phyloP scores from a whole-genome alignment of 2,888 invertebrate genomes.

The Pecten maximus region DNA sequence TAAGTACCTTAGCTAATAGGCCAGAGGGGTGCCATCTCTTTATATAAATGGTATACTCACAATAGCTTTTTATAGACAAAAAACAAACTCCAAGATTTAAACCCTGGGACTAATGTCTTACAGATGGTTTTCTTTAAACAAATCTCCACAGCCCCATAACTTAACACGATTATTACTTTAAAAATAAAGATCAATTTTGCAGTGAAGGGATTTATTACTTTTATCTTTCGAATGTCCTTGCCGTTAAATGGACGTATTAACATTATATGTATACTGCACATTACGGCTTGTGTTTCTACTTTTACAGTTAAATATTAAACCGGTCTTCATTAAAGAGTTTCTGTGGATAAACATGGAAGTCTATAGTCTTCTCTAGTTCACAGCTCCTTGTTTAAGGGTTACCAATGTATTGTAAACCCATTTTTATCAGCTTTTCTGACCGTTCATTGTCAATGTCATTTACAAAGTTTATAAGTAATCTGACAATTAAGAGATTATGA shows the following conservation, averaged over 20 bases:
- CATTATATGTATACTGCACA: too few relatives aligned
- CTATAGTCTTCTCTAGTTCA: too few relatives aligned
- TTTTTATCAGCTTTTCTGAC: too few relatives aligned
- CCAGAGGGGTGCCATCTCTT: slow-evolving; percentile 19
- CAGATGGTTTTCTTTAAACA: neutral
- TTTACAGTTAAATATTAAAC: too few relatives aligned
- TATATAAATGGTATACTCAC: neutral
- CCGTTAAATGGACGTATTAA: neutral
- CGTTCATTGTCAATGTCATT: too few relatives aligned
- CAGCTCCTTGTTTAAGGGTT: too few relatives aligned
- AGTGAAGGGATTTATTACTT: neutral
- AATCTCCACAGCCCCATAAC: neutral
- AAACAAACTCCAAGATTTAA: neutral
- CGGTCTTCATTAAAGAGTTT: neutral
- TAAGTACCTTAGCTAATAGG: neutral
- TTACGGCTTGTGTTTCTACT: too few relatives aligned
- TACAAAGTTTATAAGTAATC: too few relatives aligned
- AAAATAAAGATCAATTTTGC: neutral
- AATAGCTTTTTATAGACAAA: neutral
- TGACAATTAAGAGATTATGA: too few relatives aligned
- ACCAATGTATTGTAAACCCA: too few relatives aligned
- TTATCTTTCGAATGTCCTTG: neutral
- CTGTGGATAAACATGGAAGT: too few relatives aligned
- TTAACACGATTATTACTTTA: neutral
- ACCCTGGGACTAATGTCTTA: neutral